A percentile compares a stretch with the other conserved stretches of the same genome.
phyloP scores from a whole-genome alignment of 92 coral and sea anemone genomes.

The Zoanthus solanderi region DNA sequence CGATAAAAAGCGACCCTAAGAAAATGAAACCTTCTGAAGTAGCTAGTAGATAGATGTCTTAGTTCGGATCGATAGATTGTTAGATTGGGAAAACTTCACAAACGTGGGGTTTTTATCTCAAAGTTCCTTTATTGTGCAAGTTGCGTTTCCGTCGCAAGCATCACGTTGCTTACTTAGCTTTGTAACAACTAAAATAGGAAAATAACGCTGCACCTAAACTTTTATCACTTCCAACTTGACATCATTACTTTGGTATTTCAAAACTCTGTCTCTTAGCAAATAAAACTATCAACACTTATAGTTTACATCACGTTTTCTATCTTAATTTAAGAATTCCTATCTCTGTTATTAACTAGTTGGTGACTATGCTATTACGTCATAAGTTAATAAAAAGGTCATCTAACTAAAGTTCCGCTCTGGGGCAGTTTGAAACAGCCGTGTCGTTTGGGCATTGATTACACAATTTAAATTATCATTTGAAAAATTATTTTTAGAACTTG shows the following conservation, averaged over 20 bases:
- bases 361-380: neutral
- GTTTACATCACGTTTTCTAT: slow-evolving; percentile 27
- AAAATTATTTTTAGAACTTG: too few species aligned
- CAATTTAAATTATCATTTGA: too few species aligned
- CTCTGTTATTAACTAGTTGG: slow-evolving; percentile 19
- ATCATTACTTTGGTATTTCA: slow-evolving; percentile 30
- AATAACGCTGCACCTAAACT: slow-evolving; percentile 29
- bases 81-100: slow-evolving; percentile 6
- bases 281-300: slow-evolving; percentile 35
- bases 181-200: neutral
- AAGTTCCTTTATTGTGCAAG: slow-evolving; percentile 31
- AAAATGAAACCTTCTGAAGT: slow-evolving; percentile 7
- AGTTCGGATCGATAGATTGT: slow-evolving; percentile 27
- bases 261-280: slow-evolving; percentile 13
- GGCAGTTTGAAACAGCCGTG: slow-evolving; percentile 38
- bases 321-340: neutral
- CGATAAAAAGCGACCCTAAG: slow-evolving; percentile 14
- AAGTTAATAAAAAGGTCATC: neutral
- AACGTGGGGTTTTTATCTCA: slow-evolving; percentile 14
- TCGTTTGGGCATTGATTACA: neutral
- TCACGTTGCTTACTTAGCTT: neutral
- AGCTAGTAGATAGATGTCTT: slow-evolving; percentile 38
- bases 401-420: slow-evolving; percentile 26
- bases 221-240: slow-evolving; percentile 21
- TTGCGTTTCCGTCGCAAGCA: slow-evolving; percentile 28